Evolutionary conservation across 2,888 invertebrate genomes (phyloP).

Genomic region (Acrocera orbiculus): DNA sequence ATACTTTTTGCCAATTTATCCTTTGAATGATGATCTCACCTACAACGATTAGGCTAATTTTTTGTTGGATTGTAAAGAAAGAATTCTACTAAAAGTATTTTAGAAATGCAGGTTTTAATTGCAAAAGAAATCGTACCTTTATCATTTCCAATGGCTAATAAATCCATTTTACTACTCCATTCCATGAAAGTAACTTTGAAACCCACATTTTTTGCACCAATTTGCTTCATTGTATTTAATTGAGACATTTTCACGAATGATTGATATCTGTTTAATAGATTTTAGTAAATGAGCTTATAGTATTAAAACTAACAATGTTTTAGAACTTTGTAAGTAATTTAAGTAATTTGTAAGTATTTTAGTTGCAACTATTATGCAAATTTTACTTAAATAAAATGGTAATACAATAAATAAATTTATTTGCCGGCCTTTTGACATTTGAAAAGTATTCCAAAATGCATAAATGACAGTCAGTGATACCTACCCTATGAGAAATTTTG

Average conservation of each 20-base stretch:
- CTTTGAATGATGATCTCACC: constrained; percentile 79
- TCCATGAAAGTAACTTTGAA: constrained; percentile 57
- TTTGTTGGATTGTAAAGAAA: not conserved
- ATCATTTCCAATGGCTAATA: constrained; percentile 71
- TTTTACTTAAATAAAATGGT: too few relatives aligned
- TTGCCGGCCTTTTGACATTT: too few relatives aligned
- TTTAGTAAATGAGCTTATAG: too few relatives aligned
- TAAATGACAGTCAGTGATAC: too few relatives aligned
- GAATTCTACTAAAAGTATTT: too few relatives aligned
- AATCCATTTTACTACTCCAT: constrained; percentile 89
- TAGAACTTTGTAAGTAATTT: too few relatives aligned
- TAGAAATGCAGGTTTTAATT: not conserved
- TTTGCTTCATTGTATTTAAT: constrained; percentile 26
- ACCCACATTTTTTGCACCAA: constrained; percentile 27
- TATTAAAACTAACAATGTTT: too few relatives aligned
- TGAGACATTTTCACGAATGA: constrained; percentile 19
- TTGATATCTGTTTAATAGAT: not conserved
- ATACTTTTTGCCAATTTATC: constrained; percentile 85
- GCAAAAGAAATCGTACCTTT: constrained; percentile 41
- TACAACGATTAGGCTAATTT: constrained; percentile 20
- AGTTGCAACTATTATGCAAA: too few relatives aligned
- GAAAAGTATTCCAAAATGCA: too few relatives aligned
- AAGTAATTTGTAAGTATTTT: too few relatives aligned
- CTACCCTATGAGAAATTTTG: too few relatives aligned
- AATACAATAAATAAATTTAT: too few relatives aligned